Evolutionary conservation across 2,888 invertebrate genomes (phyloP), one percentile per base, ranked within the genome.

Genomic region (Zaprionus lineosus): DNA sequence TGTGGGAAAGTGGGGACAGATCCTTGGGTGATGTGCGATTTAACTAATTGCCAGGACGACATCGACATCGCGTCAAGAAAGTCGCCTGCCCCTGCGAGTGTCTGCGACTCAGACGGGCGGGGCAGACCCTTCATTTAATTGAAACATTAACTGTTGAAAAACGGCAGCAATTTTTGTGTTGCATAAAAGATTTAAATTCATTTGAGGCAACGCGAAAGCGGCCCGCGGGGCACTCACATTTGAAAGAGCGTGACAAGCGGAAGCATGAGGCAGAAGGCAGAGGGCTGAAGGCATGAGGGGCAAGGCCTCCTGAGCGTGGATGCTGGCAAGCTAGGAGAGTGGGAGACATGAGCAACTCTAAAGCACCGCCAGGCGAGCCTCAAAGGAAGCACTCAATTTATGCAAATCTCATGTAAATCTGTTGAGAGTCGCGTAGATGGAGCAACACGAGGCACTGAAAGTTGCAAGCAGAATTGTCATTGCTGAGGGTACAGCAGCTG

Each of bases 391-490:
- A 73, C 82, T 84, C 85, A 86, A 87, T 87, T 87, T 86, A 87
- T 87, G 87, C 81, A 87, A 87, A 87, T 87, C 85, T 76, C 84
- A 87, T 87, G 87, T 85, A 87, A 87, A 87, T 87, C 85, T 84
- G 85, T 81, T 68, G 77, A 85, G 79, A 75, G 73, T 31, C 37
- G 39, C 26, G 59, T 47, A 31, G 21, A 6, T 47, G 34, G 37
- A 31, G 26, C n/a, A 18, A 6, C 18, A 40, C 19, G 12, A 44
- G 56, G 31, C 19, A 18, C 31, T 15, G 14, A 43, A 53, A 60
- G 7, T 66, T 76, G 81, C 75, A 74, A 51, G 76, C 55, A 40
- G 57, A 64, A 64, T 71, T 67, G 70, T 74, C 50, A 71, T 34
- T 50, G 50, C 11, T 2, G 31, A 36, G 7, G 29, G 12, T 11